Base-by-base conservation (phyloP, 2,797 vertebrate species). In the Mormyrus proboscirostris region DNA sequence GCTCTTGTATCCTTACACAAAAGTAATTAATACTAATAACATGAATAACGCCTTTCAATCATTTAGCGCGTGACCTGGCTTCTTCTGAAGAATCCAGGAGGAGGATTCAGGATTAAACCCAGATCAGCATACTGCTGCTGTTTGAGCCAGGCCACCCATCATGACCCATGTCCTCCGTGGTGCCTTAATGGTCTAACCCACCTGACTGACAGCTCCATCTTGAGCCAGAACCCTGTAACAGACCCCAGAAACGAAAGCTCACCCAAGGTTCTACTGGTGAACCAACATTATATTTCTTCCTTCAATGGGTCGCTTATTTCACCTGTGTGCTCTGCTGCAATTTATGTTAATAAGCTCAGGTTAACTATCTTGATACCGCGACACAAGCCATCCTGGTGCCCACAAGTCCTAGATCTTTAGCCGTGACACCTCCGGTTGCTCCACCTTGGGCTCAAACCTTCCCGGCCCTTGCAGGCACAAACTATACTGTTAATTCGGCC, bases 341-440 rank as follows among this genome's bases (percentile, higher is more conserved):
- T 25, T 83, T 7, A 83, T n/a, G 69, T 83, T 50, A 50, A 83
- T 50, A 10, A 47, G 19, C 44, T 83, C 47, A 83, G 44, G 5
- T 49, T 12, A 47, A 22, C 50, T 47, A 83, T 55, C 22, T 55
- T 12, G 38, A 57, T 3, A 55, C 19, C 76, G 2, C 50, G 19
- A 16, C 25, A 73, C 53, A 69, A 91, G 49, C 86, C 14, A 55
- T 51, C 22, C 22, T 51, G 85, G 51, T 19, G 2, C 4, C 12
- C 50, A 57, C 25, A 14, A 41, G 51, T 55, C 85, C 25, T 69
- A 53, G 12, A 25, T 55, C 84, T 90, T 91, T 41, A 65, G 91
- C 89, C 89, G 89, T 87, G 89, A 90, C 91, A 91, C 89, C 93
- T 93, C 92, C 62, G 93, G 93, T 94, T 93, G 92, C 91, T 41